phyloP scores from a whole-genome alignment of 53 echinoderm and acorn worm genomes.

The Hippasteria phrygiana region DNA sequence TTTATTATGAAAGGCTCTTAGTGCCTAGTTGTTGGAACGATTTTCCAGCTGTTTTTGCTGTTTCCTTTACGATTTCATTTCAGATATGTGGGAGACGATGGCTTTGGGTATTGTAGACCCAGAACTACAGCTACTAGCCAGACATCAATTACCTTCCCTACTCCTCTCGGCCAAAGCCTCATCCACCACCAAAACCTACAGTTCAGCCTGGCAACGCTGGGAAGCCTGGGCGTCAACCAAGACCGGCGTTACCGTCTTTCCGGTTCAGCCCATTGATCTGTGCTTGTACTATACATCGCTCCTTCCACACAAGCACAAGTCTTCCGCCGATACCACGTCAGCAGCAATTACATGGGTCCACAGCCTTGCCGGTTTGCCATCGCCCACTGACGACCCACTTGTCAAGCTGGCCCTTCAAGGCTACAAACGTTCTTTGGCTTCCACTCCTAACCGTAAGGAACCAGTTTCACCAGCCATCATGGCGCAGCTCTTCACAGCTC shows the following conservation, averaged over 20 bases:
- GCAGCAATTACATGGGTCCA: constrained; percentile 39
- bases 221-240: background rate
- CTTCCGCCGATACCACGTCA: background rate
- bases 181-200: background rate
- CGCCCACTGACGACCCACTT: constrained; percentile 37
- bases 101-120: too few species aligned
- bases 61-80: too few species aligned
- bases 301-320: constrained; percentile 6
- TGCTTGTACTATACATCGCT: constrained; percentile 13
- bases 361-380: constrained; percentile 26
- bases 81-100: too few species aligned
- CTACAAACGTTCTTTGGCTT: constrained; percentile 13
- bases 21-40: too few species aligned
- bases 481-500: background rate
- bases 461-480: constrained; percentile 26
- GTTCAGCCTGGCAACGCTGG: constrained; percentile 3
- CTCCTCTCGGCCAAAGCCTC: too few species aligned
- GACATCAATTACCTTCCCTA: too few species aligned
- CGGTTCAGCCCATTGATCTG: constrained; percentile 9
- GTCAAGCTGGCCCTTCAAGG: constrained; percentile 52
- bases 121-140: too few species aligned
- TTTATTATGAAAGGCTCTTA: too few species aligned
- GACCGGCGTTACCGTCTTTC: background rate
- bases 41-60: too few species aligned
- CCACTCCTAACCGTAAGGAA: background rate